These are phyloP conservation scores for Parascotia fuliginaria DNA, from an alignment of 2,888 invertebrate genomes.

Conservation along the genomic window DNA sequence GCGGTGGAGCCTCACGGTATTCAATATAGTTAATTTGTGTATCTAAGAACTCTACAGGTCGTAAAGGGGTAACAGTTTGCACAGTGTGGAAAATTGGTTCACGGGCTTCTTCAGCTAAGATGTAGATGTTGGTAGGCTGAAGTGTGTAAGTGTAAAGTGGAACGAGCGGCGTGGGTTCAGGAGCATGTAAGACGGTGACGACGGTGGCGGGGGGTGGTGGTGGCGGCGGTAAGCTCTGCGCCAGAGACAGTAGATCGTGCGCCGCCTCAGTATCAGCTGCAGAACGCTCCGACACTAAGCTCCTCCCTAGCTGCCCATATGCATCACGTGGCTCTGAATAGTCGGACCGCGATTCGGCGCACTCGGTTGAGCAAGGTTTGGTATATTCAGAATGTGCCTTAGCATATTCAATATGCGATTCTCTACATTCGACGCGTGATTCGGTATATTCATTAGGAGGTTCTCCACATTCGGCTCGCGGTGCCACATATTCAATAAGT, in stretches of 20 bases:
- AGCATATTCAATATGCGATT: neutral
- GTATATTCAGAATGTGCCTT: neutral
- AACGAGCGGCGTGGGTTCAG: conserved; percentile 65
- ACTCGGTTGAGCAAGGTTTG: neutral
- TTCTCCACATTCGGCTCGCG: neutral
- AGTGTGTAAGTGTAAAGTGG: conserved; percentile 88
- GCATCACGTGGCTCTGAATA: conserved; percentile 77
- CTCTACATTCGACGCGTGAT: neutral
- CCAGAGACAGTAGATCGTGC: conserved; percentile 91
- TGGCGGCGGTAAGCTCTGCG: conserved; percentile 88
- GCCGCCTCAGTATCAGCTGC: conserved; percentile 96
- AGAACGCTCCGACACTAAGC: conserved; percentile 83
- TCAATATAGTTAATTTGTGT: conserved; percentile 64
- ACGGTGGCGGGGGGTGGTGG: too few species aligned
- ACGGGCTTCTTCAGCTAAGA: conserved; percentile 64
- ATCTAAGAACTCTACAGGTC: conserved; percentile 59
- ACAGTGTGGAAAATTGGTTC: conserved; percentile 63
- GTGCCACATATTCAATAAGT: neutral
- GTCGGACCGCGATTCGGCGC: conserved; percentile 48
- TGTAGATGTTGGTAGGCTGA: conserved; percentile 81
- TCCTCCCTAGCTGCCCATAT: conserved; percentile 79
- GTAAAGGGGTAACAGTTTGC: conserved; percentile 59
- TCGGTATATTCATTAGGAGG: neutral
- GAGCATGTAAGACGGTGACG: conserved; percentile 68
- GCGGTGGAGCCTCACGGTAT: conserved; percentile 48